Evolutionary conservation across 2,888 invertebrate genomes (phyloP).

Genomic region (Diloba caeruleocephala): DNA sequence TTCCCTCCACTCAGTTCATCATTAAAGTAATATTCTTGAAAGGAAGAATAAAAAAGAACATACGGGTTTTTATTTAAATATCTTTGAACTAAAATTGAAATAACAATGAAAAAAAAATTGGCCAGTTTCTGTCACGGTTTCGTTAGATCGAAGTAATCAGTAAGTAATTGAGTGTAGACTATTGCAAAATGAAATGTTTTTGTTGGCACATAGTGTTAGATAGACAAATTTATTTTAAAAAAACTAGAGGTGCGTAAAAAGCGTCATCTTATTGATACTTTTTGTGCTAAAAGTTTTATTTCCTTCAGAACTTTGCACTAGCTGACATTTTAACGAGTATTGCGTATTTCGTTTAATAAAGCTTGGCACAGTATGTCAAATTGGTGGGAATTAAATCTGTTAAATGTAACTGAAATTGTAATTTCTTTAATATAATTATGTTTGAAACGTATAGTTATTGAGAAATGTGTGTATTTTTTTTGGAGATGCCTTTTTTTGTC

Average conservation of each 20-base stretch:
- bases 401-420: constrained; percentile 26
- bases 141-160: constrained; percentile 37
- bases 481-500: no score
- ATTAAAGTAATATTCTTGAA: constrained; percentile 13
- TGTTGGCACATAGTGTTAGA: constrained; percentile 18
- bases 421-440: no score
- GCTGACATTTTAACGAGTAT: constrained; percentile 9
- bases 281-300: constrained; percentile 21
- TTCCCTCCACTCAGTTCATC: constrained; percentile 6
- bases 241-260: constrained; percentile 32
- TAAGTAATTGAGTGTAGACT: constrained; percentile 31
- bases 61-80: constrained; percentile 27
- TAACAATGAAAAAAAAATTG: constrained; percentile 18
- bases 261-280: constrained; percentile 29
- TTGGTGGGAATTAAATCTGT: constrained; percentile 34
- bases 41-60: constrained; percentile 9
- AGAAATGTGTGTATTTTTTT: no score
- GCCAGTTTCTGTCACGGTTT: constrained; percentile 25
- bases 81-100: constrained; percentile 11
- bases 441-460: no score
- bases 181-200: constrained; percentile 41
- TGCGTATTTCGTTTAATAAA: constrained; percentile 14
- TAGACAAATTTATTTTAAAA: constrained; percentile 29
- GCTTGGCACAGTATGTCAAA: constrained; percentile 31
- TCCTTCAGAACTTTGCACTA: not conserved